Percentiles rank a stretch among this genome's conserved stretches.
phyloP scores from a whole-genome alignment of 2,797 vertebrate genomes.

The Tokudaia muenninki region DNA sequence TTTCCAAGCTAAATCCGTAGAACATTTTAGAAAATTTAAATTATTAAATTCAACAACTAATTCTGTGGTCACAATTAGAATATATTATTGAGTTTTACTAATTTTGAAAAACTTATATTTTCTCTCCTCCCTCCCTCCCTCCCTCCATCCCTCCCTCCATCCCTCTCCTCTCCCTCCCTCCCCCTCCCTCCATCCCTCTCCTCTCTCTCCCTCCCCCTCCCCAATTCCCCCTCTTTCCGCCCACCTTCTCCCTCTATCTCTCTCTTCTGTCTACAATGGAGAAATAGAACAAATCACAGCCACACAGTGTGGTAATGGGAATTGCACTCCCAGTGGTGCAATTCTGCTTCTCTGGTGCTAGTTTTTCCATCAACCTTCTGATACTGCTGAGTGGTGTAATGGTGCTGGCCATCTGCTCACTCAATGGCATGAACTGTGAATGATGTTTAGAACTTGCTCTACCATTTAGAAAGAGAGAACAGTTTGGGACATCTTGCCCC shows the following conservation, averaged over 20 bases:
- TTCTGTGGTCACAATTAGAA: neutral
- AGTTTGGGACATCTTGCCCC: neutral
- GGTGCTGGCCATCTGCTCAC: neutral
- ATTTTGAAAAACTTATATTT: neutral
- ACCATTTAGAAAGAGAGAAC: neutral
- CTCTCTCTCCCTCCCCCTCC: neutral
- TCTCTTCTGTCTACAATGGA: neutral
- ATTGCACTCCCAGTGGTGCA: accelerated
- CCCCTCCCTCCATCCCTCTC: too few species aligned
- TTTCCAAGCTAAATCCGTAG: neutral
- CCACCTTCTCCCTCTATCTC: too few species aligned
- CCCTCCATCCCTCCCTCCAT: too few species aligned
- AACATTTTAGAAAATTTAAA: neutral
- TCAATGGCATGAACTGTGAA: neutral
- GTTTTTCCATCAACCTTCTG: neutral
- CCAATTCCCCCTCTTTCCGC: too few species aligned
- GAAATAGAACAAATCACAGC: neutral
- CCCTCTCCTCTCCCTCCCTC: too few species aligned
- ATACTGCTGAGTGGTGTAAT: too few species aligned
- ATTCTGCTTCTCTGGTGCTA: too few species aligned
- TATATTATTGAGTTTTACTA: neutral
- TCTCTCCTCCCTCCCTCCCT: neutral
- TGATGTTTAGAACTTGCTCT: neutral
- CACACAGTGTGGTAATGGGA: accelerated
- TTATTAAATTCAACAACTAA: slow-evolving; percentile 32